Evolutionary conservation across 2,888 invertebrate genomes (phyloP).

Genomic region (Elmis aenea): DNA sequence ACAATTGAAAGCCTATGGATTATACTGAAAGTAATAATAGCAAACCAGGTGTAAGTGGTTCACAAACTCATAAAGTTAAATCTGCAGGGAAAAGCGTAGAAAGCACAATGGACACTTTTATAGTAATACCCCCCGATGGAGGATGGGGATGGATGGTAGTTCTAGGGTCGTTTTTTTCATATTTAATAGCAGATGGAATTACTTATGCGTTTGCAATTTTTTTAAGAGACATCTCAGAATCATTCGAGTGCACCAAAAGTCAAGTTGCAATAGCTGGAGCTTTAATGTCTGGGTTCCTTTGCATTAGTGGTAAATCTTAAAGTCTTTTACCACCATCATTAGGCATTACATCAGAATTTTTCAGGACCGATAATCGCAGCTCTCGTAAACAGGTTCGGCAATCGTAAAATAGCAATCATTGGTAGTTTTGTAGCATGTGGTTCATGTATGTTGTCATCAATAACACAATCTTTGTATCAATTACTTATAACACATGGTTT

Average conservation of each 20-base stretch:
- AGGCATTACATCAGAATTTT: slow-evolving; percentile 6
- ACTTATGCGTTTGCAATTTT: slow-evolving; percentile 80
- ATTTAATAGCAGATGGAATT: slow-evolving; percentile 88
- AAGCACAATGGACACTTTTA: slow-evolving; percentile 25
- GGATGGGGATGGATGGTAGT: slow-evolving; percentile 94
- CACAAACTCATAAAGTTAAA: no score
- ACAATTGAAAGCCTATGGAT: no score
- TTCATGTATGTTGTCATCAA: slow-evolving; percentile 47
- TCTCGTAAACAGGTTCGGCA: slow-evolving; percentile 85
- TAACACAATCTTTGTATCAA: slow-evolving; percentile 44
- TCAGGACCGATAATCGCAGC: slow-evolving; percentile 85
- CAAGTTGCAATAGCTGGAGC: slow-evolving; percentile 70
- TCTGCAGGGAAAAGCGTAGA: no score
- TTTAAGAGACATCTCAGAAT: slow-evolving; percentile 55
- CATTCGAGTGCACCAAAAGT: slow-evolving; percentile 49
- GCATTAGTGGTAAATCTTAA: slow-evolving; percentile 70
- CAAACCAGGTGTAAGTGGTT: no score
- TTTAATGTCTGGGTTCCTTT: slow-evolving; percentile 78
- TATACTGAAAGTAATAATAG: no score
- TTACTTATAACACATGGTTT: slow-evolving; percentile 76
- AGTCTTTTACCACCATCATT: slow-evolving; percentile 52
- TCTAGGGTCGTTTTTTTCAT: slow-evolving; percentile 81
- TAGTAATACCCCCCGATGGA: slow-evolving; percentile 77
- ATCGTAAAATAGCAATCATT: slow-evolving; percentile 74
- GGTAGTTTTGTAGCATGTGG: slow-evolving; percentile 67